Conservation (phyloP, 2,888 invertebrate species). For the Acronicta psi region DNA sequence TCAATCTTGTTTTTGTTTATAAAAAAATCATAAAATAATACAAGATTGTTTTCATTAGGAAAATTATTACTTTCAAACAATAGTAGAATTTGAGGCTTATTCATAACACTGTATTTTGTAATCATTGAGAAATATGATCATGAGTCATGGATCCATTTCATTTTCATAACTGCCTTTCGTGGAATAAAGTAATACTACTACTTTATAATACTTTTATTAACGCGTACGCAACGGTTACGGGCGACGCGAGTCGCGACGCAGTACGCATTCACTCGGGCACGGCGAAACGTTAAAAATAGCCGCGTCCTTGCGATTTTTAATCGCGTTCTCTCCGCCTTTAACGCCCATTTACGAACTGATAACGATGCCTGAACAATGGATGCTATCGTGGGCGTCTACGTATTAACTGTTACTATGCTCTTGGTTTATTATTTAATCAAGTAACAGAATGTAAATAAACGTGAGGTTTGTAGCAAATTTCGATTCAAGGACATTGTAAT, state of each 20-base stretch:
- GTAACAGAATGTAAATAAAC: constrained; percentile 4
- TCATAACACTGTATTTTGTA: neutral
- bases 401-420: constrained; percentile 6
- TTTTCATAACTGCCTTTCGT: neutral
- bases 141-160: neutral
- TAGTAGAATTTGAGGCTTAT: too few relatives aligned
- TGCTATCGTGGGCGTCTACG: constrained; percentile 22
- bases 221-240: constrained; percentile 27
- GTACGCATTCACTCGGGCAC: constrained; percentile 53
- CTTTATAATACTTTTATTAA: constrained; percentile 9
- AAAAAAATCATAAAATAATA: neutral
- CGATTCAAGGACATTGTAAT: neutral
- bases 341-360: constrained; percentile 34
- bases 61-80: too few relatives aligned
- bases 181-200: neutral
- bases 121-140: neutral
- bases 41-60: neutral
- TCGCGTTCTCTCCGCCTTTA: constrained; percentile 49
- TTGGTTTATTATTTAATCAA: constrained; percentile 7
- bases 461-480: neutral
- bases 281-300: constrained; percentile 55
- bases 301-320: constrained; percentile 57
- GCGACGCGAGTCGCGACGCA: constrained; percentile 24
- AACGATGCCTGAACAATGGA: constrained; percentile 45
- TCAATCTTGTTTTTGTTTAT: neutral